Evolutionary conservation across 2,797 vertebrate genomes (phyloP), one percentile per base, ranked within the genome.

Genomic region (Enteromius radiatus): DNA sequence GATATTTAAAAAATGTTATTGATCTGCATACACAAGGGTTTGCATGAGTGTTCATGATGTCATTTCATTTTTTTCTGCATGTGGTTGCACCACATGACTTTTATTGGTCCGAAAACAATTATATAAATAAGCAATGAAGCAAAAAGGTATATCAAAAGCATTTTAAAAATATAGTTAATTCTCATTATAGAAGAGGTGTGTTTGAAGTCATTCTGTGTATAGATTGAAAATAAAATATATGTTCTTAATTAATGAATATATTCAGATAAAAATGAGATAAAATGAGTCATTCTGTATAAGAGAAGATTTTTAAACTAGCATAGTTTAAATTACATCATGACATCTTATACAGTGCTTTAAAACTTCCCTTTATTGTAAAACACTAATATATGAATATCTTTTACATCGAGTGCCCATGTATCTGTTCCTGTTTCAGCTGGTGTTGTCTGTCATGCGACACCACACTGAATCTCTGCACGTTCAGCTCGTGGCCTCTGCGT

Each of bases 401-500:
- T 79, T 54, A 10, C 26, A 65, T 28, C 1, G 1, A 4, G 21
- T 80, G 67, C 33, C 17, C 45, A 54, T 54, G 23, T 78, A 89
- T 2, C 59, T 59, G 28, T 74, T 64, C 9, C 69, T 81, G 15
- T 64, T 91, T 80, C 88, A 98, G 97, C 92, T 98, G 87, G 97
- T 98, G 86, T 92, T 96, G 82, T 87, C 91, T 38, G 96, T 92
- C 31, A 98, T 99, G 97, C 95, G 93, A 91, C 97, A 94, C 84
- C 96, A 99, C 84, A 93, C 95, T 14, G 87, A 93, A 87, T 97
- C 97, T 85, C 90, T 96, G 80, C 94, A 96, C 0, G 92, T 99
- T 86, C 96, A 98, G 87, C 92, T 97, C 86, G 95, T 96, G 84
- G 96, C 96, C 31, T 95, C 96, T 0, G 97, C 96, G 0, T 99